Base-by-base conservation (phyloP, 2,888 invertebrate genomes). In the Agrochola circellaris region DNA sequence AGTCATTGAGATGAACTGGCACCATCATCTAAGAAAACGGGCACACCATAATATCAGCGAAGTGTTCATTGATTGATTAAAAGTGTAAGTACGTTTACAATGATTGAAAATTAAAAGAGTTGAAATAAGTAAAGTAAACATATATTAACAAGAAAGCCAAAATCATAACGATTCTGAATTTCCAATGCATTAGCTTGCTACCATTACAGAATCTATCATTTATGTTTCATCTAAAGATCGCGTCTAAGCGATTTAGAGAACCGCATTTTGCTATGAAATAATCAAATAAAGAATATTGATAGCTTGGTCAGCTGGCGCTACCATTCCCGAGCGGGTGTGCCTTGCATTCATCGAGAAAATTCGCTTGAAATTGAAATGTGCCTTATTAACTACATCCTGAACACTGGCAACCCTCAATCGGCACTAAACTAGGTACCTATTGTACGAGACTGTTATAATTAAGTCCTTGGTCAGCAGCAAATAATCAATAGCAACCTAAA, bases 251-350 rank as follows among this genome's bases (percentile, higher is more conserved):
- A 9, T 58, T 34, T 8, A 38, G 17, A 71, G 7, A 48, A 75
- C 17, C 13, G 20, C 51, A 30, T 30, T 54, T 58, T 62, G 38
- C n/a, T 51, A 15, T 51, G 62, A 30, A 51, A 30, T 34, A 20
- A 45, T 56, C 26, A 34, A 79, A 79, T 69, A 48, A 69, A 58
- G 9, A 6, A 38, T 38, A 79, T 56, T 23, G 17, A 20, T 11
- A 51, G 56, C 17, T 79, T 34, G 23, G 79, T 69, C 23, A 69
- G 17, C 75, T 79, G 42, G 7, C 62, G 20, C 20, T 45, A 45
- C n/a, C 34, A 51, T 26, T 38, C 13, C 23, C 23, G 8, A 42
- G 23, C 20, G 17, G 23, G 23, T 73, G n/a, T n/a, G 45, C 26
- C 30, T 30, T 38, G 48, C 23, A 38, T 60, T 17, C 7, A 15